phyloP scores from a whole-genome alignment of 2,888 invertebrate genomes.

The Drymonia ruficornis region DNA sequence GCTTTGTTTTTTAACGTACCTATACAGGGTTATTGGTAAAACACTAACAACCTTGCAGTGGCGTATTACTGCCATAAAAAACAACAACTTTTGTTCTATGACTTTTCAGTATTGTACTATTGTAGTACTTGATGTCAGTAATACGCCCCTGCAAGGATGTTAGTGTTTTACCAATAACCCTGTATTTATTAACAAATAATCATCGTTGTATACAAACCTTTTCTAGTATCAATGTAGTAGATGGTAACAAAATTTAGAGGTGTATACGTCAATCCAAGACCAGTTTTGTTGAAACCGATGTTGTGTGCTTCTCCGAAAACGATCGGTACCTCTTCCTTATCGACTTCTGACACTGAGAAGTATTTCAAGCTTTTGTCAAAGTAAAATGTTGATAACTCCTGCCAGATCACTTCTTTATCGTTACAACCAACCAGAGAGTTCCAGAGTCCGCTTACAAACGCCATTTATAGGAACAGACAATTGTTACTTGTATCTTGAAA shows the following conservation, averaged over 20 bases:
- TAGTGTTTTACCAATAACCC: too few species aligned
- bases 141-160: too few species aligned
- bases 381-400: slow-evolving; percentile 79
- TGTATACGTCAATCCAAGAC: slow-evolving; percentile 82
- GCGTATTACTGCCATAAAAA: too few species aligned
- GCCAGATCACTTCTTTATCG: slow-evolving; percentile 70
- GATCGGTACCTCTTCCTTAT: slow-evolving; percentile 85
- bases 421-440: slow-evolving; percentile 75
- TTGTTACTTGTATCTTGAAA: slow-evolving; percentile 44
- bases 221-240: slow-evolving; percentile 86
- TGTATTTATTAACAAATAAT: too few species aligned
- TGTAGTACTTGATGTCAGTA: too few species aligned
- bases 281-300: slow-evolving; percentile 73
- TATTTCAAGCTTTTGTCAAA: slow-evolving; percentile 85
- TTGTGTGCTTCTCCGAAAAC: slow-evolving; percentile 84
- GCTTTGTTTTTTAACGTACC: too few species aligned
- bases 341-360: slow-evolving; percentile 87
- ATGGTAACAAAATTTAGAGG: slow-evolving; percentile 86
- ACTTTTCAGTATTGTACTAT: too few species aligned
- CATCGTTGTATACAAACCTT: slow-evolving; percentile 81
- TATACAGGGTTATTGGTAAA: too few species aligned
- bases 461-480: slow-evolving; percentile 64
- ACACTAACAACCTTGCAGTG: too few species aligned
- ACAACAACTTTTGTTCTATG: too few species aligned
- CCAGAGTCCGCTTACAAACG: slow-evolving; percentile 80